Percentiles rank a stretch among this genome's conserved stretches.
phyloP scores from a whole-genome alignment of 92 coral and sea anemone species.

The Epizoanthus rinbou region DNA sequence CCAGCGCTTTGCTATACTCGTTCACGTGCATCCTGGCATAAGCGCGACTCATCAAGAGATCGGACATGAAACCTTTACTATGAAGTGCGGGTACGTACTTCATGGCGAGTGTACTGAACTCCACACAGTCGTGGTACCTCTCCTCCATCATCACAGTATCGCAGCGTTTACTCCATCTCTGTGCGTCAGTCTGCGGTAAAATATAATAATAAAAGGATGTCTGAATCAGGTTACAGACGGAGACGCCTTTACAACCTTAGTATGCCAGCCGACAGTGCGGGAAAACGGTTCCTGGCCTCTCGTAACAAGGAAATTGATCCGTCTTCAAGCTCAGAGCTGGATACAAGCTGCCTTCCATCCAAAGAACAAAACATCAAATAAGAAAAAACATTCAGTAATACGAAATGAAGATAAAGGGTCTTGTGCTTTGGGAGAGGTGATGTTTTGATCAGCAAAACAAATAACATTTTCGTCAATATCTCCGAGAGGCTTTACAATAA shows the following conservation, averaged over 20 bases:
- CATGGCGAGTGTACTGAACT: slow-evolving; percentile 35
- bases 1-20: slow-evolving; percentile 14
- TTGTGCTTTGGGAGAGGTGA: too few species aligned
- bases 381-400: too few species aligned
- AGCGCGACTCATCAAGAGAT: slow-evolving; percentile 28
- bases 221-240: background rate
- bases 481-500: too few species aligned
- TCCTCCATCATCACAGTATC: slow-evolving; percentile 26
- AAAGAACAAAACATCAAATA: too few species aligned
- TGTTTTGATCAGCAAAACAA: too few species aligned
- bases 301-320: too few species aligned
- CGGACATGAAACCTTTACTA: slow-evolving; percentile 5
- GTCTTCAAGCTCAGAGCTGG: too few species aligned
- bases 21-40: slow-evolving; percentile 31
- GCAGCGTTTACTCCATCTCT: slow-evolving; percentile 16
- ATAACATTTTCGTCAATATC: too few species aligned
- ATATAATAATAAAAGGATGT: background rate
- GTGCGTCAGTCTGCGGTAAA: slow-evolving; percentile 11
- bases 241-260: background rate
- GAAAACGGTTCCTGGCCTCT: too few species aligned
- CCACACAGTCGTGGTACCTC: slow-evolving; percentile 7
- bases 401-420: too few species aligned
- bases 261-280: too few species aligned
- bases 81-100: slow-evolving; percentile 29
- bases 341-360: too few species aligned